Evolutionary conservation across 2,113 vertebrate genomes (phyloP).

Genomic region (Pollimyrus isidori): DNA sequence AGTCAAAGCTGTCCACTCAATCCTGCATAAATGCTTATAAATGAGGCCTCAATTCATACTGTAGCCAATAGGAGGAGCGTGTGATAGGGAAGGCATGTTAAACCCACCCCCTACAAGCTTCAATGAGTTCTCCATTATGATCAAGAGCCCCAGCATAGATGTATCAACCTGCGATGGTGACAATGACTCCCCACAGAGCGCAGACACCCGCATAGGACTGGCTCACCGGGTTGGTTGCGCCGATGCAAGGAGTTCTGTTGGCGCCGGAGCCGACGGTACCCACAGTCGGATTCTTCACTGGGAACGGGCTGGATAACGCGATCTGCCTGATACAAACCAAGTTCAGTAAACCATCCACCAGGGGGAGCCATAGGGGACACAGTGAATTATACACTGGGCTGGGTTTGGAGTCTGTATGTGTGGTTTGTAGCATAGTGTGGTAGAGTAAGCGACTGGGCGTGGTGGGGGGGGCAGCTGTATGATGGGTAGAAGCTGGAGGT

Average conservation of each 20-base stretch:
- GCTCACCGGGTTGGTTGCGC: constrained; percentile 72
- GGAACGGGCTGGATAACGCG: constrained; percentile 73
- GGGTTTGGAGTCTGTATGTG: not conserved
- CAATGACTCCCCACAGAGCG: not conserved
- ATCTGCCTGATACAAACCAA: constrained; percentile 79
- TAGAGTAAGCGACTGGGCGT: too few species aligned
- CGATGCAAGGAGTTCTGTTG: constrained; percentile 59
- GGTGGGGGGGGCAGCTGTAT: not conserved
- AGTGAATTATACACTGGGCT: not conserved
- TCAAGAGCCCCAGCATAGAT: not conserved
- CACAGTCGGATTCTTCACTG: constrained; percentile 71
- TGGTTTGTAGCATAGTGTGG: too few species aligned
- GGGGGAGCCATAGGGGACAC: not conserved
- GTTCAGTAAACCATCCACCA: constrained; percentile 52
- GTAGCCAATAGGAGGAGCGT: not conserved
- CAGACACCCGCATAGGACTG: not conserved
- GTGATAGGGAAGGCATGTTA: not conserved
- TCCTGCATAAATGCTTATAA: not conserved
- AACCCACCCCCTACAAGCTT: not conserved
- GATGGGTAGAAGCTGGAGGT: not conserved
- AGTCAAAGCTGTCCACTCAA: not conserved
- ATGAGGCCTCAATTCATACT: not conserved
- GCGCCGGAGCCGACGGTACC: constrained; percentile 58
- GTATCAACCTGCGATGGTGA: not conserved
- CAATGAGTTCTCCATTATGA: not conserved